Base-by-base conservation (phyloP, 2,888 invertebrate species). In the Carterocephalus palaemon region DNA sequence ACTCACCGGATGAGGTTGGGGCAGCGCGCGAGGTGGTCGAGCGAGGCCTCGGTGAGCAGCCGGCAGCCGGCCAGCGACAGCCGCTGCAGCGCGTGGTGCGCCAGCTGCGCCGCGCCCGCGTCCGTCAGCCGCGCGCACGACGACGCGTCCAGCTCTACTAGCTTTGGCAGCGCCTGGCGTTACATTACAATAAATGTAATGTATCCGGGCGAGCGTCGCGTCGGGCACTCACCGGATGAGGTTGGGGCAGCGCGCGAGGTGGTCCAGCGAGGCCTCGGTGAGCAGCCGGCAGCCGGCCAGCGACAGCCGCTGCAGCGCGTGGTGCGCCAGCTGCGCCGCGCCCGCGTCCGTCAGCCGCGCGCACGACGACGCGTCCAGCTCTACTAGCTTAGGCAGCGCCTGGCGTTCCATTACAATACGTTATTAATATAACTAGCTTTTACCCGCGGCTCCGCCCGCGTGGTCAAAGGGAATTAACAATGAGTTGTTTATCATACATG, bases 81-180 rank as follows among this genome's bases (percentile, higher is more conserved):
- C 52, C 92, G 91, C 48, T 90, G 88, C 51, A 96, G 84, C 13
- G 92, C 91, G 48, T 93, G 91, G 48, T 94, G 92, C 38, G 93
- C 93, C 29, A 96, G 87, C 75, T 95, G 95, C 15, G 95, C 95
- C 34, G 97, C 93, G 32, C 96, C 96, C 6, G 95, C 95, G 75
- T 97, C 96, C 0, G 96, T 95, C 24, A 97, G 90, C 13, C 95
- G 90, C 46, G 94, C 92, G 76, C 97, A 97, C 43, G 95, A 94
- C 52, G 95, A 91, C 56, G 97, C 88, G 80, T 96, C 95, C 57
- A 97, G 79, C 54, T 91, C 91, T 45, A 90, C 89, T 40, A 97
- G 84, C 59, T 90, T 89, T 0, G 94, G 93, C 43, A 95, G 69
- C 52, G 94, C 93, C 82, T 95, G 92, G 0, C 13, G 20, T n/a